A percentile compares a stretch with the other conserved stretches of the same genome.
Conservation (phyloP, 2,888 invertebrate genomes). For the Mamestra brassicae region DNA sequence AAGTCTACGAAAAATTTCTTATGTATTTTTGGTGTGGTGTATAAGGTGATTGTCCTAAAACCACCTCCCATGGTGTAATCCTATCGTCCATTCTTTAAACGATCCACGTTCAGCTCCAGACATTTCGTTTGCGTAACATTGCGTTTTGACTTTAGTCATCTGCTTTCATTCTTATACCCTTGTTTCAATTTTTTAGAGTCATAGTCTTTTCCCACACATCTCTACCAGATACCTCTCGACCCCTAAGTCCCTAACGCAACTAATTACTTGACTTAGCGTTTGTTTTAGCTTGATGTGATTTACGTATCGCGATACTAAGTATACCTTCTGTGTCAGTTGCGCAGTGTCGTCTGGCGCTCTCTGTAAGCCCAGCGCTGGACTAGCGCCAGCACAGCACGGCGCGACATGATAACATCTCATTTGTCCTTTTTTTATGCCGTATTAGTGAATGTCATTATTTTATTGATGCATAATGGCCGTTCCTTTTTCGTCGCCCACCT, state of each 20-base stretch:
- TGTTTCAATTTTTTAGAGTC: background rate
- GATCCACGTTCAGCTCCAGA: background rate
- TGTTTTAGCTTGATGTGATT: background rate
- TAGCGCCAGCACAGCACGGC: conserved; percentile 46
- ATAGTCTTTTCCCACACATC: background rate
- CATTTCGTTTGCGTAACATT: background rate
- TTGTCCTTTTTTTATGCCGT: conserved; percentile 37
- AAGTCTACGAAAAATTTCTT: background rate
- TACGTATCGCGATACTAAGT: background rate
- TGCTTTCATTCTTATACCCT: background rate
- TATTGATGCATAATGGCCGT: conserved; percentile 28
- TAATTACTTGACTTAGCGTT: too few relatives aligned
- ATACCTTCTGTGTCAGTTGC: conserved; percentile 12
- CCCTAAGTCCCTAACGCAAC: too few relatives aligned
- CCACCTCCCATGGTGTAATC: background rate
- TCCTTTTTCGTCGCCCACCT: conserved; percentile 10
- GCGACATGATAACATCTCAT: conserved; percentile 44
- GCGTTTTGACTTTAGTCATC: background rate
- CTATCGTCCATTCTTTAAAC: background rate
- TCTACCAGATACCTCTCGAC: background rate
- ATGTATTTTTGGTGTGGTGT: background rate
- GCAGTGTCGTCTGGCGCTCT: background rate
- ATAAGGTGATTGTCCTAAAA: too few relatives aligned
- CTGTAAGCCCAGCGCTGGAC: conserved; percentile 51
- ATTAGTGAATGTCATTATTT: conserved; percentile 44